Evolutionary conservation across 2,113 vertebrate species (phyloP).

Genomic region (Alethe castanea): DNA sequence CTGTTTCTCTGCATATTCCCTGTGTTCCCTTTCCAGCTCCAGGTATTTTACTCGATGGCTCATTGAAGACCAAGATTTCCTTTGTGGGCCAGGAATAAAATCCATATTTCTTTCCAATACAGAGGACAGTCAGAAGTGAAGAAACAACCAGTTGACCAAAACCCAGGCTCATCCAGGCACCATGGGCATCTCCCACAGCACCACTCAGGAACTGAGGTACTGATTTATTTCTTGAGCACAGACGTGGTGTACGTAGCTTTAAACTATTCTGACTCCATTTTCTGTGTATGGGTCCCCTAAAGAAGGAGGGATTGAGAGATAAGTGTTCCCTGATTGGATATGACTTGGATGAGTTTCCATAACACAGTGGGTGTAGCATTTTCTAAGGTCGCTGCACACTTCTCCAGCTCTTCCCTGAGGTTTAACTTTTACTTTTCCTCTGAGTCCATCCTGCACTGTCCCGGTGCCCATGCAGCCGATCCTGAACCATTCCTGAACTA

Average conservation of each 20-base stretch:
- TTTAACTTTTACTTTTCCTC: background rate
- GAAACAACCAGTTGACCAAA: background rate
- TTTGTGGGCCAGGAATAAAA: background rate
- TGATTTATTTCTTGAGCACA: background rate
- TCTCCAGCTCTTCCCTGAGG: background rate
- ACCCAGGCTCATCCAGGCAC: background rate
- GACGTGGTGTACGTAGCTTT: background rate
- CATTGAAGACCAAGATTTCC: background rate
- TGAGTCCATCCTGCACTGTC: background rate
- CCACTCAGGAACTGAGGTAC: background rate
- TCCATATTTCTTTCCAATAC: background rate
- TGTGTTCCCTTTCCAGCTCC: background rate
- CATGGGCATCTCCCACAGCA: background rate
- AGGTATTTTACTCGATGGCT: background rate
- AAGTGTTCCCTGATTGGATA: background rate
- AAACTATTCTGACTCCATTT: background rate
- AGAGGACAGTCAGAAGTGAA: background rate
- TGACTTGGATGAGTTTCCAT: background rate
- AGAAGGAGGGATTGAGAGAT: background rate
- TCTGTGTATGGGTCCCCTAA: background rate
- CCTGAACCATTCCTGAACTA: background rate
- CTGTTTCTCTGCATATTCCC: background rate
- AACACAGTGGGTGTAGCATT: fast-evolving
- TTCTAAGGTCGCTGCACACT: background rate
- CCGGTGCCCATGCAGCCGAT: background rate